phyloP scores from a whole-genome alignment of 1,140 invertebrate species.

The Lerema accius region DNA sequence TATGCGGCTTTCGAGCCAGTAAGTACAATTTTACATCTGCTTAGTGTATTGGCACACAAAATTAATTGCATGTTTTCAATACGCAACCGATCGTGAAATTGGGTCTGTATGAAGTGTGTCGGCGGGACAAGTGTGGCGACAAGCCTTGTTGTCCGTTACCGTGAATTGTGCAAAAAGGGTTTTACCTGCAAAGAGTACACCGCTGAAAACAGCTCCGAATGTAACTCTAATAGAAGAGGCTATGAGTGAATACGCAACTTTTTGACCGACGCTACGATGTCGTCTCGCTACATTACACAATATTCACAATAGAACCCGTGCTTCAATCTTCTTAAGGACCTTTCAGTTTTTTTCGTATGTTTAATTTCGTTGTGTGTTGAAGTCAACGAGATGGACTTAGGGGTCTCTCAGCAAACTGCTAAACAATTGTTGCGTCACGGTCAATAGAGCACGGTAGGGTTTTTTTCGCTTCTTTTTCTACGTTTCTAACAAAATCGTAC shows the following conservation, averaged over 20 bases:
- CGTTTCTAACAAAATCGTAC: constrained; percentile 35
- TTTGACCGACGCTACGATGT: constrained; percentile 38
- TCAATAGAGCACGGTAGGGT: constrained; percentile 72
- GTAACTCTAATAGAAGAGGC: constrained; percentile 2
- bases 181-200: constrained; percentile 69
- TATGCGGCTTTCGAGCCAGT: constrained; percentile 35
- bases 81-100: constrained; percentile 76
- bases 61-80: constrained; percentile 76
- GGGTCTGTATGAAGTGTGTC: constrained; percentile 63
- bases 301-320: constrained; percentile 75
- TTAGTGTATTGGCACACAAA: constrained; percentile 64
- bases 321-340: constrained; percentile 72
- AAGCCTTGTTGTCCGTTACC: constrained; percentile 62
- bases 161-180: constrained; percentile 79
- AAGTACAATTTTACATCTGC: constrained; percentile 58
- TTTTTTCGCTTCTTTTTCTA: constrained; percentile 55
- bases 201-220: constrained; percentile 8
- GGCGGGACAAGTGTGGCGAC: constrained; percentile 73
- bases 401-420: constrained; percentile 71
- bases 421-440: constrained; percentile 80
- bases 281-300: constrained; percentile 79
- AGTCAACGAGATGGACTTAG: constrained; percentile 80
- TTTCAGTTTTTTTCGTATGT: constrained; percentile 70
- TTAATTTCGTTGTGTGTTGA: constrained; percentile 69
- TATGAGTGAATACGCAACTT: constrained; percentile 27